Evolutionary conservation across 2,888 invertebrate genomes (phyloP).

Genomic region (Ichneumoninae sp.): DNA sequence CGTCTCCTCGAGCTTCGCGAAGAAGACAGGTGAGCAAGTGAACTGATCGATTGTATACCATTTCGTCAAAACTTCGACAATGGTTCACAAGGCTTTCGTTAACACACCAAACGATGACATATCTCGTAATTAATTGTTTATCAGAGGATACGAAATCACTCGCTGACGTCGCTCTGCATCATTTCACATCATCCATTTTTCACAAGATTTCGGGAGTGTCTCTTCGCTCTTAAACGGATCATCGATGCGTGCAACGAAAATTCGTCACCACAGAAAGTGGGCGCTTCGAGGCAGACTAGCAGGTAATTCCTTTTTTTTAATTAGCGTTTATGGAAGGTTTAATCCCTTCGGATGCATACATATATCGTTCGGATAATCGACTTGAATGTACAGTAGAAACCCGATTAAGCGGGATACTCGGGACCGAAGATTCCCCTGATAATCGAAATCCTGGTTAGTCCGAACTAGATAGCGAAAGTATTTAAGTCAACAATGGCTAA

Average conservation of each 20-base stretch:
- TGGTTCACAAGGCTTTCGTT: neutral
- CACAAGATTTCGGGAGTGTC: constrained; percentile 98
- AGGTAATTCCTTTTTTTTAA: constrained; percentile 86
- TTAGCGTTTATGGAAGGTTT: neutral
- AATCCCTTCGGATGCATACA: neutral
- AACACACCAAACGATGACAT: neutral
- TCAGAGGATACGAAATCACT: constrained; percentile 94
- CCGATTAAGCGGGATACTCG: too few relatives aligned
- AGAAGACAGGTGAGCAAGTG: constrained; percentile 88
- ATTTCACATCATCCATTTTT: constrained; percentile 99
- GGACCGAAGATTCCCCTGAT: too few relatives aligned
- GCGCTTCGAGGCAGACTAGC: constrained; percentile 93
- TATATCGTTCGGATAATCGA: too few relatives aligned
- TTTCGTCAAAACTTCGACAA: neutral
- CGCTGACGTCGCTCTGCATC: constrained; percentile 98
- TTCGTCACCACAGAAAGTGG: constrained; percentile 94
- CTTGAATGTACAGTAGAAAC: too few relatives aligned
- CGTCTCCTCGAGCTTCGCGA: constrained; percentile 93
- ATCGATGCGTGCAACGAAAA: constrained; percentile 99
- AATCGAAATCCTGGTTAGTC: too few relatives aligned
- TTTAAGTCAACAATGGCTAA: too few relatives aligned
- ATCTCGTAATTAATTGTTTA: constrained; percentile 78
- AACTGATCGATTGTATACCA: neutral
- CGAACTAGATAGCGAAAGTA: too few relatives aligned
- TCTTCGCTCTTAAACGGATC: constrained; percentile 96